Evolutionary conservation across 1,140 invertebrate species (phyloP), one percentile per base, ranked within the genome.

Genomic region (Nasonia giraulti): DNA sequence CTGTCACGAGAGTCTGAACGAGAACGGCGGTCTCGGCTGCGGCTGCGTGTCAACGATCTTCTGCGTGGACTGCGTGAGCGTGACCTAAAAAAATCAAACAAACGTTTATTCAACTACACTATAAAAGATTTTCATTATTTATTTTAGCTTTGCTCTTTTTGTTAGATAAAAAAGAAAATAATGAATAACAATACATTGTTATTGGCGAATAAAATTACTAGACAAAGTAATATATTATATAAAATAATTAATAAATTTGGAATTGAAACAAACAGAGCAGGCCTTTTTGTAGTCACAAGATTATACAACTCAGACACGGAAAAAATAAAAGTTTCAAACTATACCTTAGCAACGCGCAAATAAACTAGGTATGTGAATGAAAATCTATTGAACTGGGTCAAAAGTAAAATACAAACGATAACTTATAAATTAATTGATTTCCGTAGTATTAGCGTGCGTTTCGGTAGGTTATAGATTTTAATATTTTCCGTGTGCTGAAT

Each of bases 1-100:
- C 93, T 93, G 87, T 93, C 93, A 78, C 92, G 92, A 77, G 93
- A 93, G 75, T 93, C 92, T 75, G 93, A 93, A 87, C 92, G 92
- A 47, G 92, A 93, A 83, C 92, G 92, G 86, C 92, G 91, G 85
- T 93, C 91, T 87, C 92, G 91, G 89, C 92, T 92, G 80, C 92
- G 92, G 84, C 93, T 93, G 44, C 93, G 89, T 20, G 91, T 90
- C 83, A 91, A 83, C 6, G 92, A 93, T 88, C 91, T 92, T 77
- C 92, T 91, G 71, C 92, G 91, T 12, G 92, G 93, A 33, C 91
- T 93, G 82, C 92, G 92, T 79, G 93, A 93, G 80, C 91, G 90
- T 76, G 90, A 93, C 88, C 92, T 93, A 92, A 91, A 93, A 37
- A 91, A 86, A 87, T 88, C 75, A 90, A 89, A 80, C 20, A 82